Evolutionary conservation across 2,113 vertebrate species (phyloP), one percentile per base, ranked within the genome.

Genomic region (Callaeas wilsoni): DNA sequence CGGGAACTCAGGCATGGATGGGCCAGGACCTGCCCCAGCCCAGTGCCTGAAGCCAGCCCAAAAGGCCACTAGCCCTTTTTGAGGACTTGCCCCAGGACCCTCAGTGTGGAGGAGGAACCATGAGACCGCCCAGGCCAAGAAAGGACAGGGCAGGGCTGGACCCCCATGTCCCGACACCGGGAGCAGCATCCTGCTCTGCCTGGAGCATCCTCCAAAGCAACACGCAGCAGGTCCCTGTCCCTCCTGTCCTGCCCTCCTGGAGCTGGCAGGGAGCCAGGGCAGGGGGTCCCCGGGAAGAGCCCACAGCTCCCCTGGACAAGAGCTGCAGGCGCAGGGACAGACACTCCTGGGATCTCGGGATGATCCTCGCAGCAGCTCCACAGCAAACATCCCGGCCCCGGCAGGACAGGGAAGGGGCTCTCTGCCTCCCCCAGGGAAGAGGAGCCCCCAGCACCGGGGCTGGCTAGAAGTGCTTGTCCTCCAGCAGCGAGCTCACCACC

Each of bases 391-490:
- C 27, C n/a, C 5, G 0, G 59, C 19, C 35, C 44, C 2, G 0
- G 82, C 37, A 33, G 89, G 10, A n/a, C 52, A 55, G 23, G 62
- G 52, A 64, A 60, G 41, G 73, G 82, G 67, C 8, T 47, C 57
- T 75, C 55, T 39, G 76, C 13, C 47, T 30, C 33, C 49, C 50
- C 21, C 21, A 7, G 17, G 46, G 23, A 32, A 14, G 8, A 16
- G 59, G 44, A 67, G 78, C 49, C 74, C 82, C 50, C 5, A 1
- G 37, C 73, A 44, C 23, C 0, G 0, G 70, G 14, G 59, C 59
- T 6, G 2, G 52, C 98, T 98, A 99, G 98, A 99, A 99, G 95
- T 97, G 97, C 97, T 99, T 99, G 85, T 98, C 98, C 97, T 99
- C 99, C 49, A 97, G 97, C 76, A 98, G 98, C 3, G 99, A 98